Conservation (phyloP, 2,888 invertebrate genomes). For the Dolichopus griseipennis region DNA sequence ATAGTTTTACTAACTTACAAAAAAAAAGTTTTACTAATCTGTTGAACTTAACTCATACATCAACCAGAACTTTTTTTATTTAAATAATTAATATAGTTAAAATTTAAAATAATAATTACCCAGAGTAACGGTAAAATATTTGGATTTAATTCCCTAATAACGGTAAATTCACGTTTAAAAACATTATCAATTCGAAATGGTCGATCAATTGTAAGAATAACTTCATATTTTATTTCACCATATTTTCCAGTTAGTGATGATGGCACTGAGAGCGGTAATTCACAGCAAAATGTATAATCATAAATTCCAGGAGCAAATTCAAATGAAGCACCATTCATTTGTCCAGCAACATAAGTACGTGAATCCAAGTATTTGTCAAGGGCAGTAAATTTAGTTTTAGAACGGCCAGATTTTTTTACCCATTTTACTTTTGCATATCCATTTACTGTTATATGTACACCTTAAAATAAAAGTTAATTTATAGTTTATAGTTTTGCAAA, state of each 20-base stretch:
- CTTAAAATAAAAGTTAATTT: conserved; percentile 21
- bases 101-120: no score
- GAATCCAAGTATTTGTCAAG: conserved; percentile 36
- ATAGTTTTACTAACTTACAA: no score
- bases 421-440: conserved; percentile 38
- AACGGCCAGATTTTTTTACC: conserved; percentile 34
- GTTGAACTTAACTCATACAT: no score
- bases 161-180: conserved; percentile 40
- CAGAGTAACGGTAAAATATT: conserved; percentile 60
- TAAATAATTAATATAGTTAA: no score
- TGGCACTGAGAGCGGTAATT: conserved; percentile 49
- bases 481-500: no score
- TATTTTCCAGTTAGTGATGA: conserved; percentile 66
- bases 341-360: conserved; percentile 28
- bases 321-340: conserved; percentile 48
- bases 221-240: conserved; percentile 67
- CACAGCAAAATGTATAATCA: conserved; percentile 26
- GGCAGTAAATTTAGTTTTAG: conserved; percentile 27
- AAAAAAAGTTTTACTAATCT: no score
- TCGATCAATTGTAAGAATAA: conserved; percentile 67
- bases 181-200: conserved; percentile 68
- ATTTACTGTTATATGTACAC: conserved; percentile 35
- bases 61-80: no score
- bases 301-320: conserved; percentile 54
- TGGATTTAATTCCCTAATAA: conserved; percentile 68